Percentiles rank a stretch among this genome's conserved stretches.
Evolutionary conservation across 2,113 vertebrate genomes (phyloP).

Genomic region (Campylomormyrus numenius): DNA sequence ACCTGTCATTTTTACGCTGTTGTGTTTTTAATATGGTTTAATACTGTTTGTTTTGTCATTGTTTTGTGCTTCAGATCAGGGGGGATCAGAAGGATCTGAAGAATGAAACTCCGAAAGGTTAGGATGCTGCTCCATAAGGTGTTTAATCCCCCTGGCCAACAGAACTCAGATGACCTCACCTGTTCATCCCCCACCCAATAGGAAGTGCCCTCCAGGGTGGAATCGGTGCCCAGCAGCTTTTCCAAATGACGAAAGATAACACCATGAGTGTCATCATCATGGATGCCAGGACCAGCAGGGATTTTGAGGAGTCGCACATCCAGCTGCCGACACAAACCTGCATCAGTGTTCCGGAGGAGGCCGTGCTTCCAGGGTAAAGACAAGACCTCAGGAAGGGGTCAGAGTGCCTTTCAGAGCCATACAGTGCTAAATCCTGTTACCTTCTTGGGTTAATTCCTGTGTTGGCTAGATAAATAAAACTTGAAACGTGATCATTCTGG

Average conservation of each 20-base stretch:
- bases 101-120: constrained; percentile 67
- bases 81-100: constrained; percentile 68
- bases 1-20: neutral
- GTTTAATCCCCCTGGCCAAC: neutral
- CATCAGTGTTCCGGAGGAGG: constrained; percentile 86
- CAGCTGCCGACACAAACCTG: constrained; percentile 58
- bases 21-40: neutral
- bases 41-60: neutral
- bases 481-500: neutral
- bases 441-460: neutral
- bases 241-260: constrained; percentile 80
- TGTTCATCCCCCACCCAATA: constrained; percentile 12
- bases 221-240: constrained; percentile 81
- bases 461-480: neutral
- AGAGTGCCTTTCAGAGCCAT: neutral
- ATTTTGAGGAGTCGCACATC: constrained; percentile 85
- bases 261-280: constrained; percentile 77
- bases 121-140: constrained; percentile 25
- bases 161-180: constrained; percentile 24
- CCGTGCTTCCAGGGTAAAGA: constrained; percentile 79
- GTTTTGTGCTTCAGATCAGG: constrained; percentile 62
- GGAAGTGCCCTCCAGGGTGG: constrained; percentile 59
- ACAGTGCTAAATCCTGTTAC: neutral
- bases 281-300: constrained; percentile 73
- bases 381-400: neutral